Conservation (phyloP, 1,140 invertebrate genomes). For the Drosophila sproati region DNA sequence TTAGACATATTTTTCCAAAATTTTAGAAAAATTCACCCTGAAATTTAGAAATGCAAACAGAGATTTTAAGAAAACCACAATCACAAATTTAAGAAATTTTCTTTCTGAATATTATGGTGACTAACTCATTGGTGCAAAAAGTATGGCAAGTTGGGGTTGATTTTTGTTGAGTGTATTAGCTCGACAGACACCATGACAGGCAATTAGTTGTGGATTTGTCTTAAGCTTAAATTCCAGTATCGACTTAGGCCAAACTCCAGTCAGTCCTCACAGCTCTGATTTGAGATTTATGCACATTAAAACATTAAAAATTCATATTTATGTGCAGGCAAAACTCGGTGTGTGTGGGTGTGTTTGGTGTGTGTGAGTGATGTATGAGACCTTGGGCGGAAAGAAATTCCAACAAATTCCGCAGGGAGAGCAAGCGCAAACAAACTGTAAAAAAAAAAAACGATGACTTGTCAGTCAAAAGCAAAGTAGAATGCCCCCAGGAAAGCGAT, state of each 20-base stretch:
- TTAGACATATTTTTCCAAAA: too few species aligned
- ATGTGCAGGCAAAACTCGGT: neutral
- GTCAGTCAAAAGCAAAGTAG: constrained; percentile 29
- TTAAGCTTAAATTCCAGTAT: constrained; percentile 10
- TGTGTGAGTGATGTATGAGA: neutral
- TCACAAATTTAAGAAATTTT: too few species aligned
- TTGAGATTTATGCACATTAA: constrained; percentile 7
- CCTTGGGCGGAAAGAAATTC: constrained; percentile 9
- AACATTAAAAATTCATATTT: constrained; percentile 44
- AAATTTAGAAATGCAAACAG: too few species aligned
- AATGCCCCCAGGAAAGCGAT: neutral
- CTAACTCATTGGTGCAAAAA: too few species aligned
- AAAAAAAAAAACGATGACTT: constrained; percentile 24
- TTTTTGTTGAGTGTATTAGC: neutral
- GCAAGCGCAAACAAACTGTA: neutral
- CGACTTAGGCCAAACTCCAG: too few species aligned
- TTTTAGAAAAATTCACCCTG: too few species aligned
- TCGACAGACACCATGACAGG: constrained; percentile 8
- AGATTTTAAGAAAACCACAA: too few species aligned
- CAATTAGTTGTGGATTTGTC: neutral
- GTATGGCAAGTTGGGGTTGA: too few species aligned
- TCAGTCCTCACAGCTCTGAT: neutral
- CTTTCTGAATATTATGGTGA: too few species aligned
- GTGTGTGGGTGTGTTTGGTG: too few species aligned
- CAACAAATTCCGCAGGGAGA: constrained; percentile 14